Evolutionary conservation across 2,113 vertebrate species (phyloP).

Genomic region (Cyanoramphus novaezelandiae): DNA sequence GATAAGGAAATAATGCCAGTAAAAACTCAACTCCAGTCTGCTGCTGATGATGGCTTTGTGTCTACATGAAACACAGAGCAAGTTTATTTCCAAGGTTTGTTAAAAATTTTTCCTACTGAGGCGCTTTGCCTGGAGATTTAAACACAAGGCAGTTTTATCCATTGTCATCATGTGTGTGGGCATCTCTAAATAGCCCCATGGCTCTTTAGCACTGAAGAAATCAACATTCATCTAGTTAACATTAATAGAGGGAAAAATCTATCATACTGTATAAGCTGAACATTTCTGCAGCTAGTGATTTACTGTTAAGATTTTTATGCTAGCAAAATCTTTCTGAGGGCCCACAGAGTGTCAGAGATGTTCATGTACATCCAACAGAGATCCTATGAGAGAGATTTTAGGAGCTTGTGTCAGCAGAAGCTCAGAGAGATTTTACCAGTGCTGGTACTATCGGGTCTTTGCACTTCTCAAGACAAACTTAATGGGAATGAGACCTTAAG

Average conservation of each 20-base stretch:
- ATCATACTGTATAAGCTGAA: not conserved
- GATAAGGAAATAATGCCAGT: not conserved
- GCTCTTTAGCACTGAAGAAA: not conserved
- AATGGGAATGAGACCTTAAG: not conserved
- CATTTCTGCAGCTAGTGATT: not conserved
- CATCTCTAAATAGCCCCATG: not conserved
- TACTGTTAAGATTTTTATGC: not conserved
- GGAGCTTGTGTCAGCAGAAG: not conserved
- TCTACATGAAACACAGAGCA: not conserved
- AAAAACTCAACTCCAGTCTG: not conserved
- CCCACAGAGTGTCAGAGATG: not conserved
- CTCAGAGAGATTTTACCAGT: not conserved
- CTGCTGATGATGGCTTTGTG: not conserved
- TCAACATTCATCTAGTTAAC: not conserved
- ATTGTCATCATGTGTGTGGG: not conserved
- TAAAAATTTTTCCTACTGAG: not conserved
- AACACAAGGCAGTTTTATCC: not conserved
- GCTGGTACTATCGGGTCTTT: not conserved
- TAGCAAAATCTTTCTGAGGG: not conserved
- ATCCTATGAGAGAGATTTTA: not conserved
- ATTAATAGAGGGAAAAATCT: not conserved
- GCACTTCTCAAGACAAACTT: not conserved
- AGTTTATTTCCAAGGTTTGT: not conserved
- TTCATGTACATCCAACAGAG: not conserved
- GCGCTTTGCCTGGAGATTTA: not conserved